Evolutionary conservation across 2,113 vertebrate genomes (phyloP), one percentile per base, ranked within the genome.

Genomic region (Chloroceryle aenea): DNA sequence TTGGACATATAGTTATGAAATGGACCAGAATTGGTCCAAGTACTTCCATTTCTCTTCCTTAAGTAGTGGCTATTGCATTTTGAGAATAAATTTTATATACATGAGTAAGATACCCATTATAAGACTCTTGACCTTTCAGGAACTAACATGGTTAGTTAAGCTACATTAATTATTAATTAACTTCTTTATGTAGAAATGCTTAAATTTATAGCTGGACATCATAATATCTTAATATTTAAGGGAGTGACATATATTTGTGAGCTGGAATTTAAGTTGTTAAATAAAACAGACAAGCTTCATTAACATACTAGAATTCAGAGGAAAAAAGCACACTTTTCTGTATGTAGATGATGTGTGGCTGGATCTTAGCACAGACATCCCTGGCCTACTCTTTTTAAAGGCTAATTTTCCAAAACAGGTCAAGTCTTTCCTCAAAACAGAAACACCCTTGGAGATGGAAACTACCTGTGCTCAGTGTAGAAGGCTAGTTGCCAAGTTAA

Each of bases 361-460:
- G 50, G 43, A 52, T 76, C 23, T 76, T 61, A 36, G n/a, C 53
- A n/a, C 10, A 85, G 45, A 61, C 21, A 48, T 71, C 56, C 5
- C 4, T 81, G 85, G 56, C 56, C 83, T 30, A 58, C 34, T 80
- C 85, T 58, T 48, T 36, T 64, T 56, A 62, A 72, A 87, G 50
- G 26, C 71, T 83, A 32, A 17, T 92, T 81, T 94, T 77, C 82
- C 85, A 86, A 81, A 87, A 74, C 64, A 78, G 72, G 76, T 73
- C 61, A 86, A 66, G 52, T 77, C 79, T 93, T 90, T 81, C 69
- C 10, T 11, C 56, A 67, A 67, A 93, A 86, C 79, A 92, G 93
- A 77, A 96, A 88, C 1, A 6, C 68, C 83, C 80, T 90, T 92
- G 95, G 90, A 85, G 85, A 14, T 96, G 88, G 90, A 92, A 94